These are phyloP conservation scores for Otolemur crassicaudatus DNA, from an alignment of 2,797 vertebrate genomes.

Conservation along the genomic window DNA sequence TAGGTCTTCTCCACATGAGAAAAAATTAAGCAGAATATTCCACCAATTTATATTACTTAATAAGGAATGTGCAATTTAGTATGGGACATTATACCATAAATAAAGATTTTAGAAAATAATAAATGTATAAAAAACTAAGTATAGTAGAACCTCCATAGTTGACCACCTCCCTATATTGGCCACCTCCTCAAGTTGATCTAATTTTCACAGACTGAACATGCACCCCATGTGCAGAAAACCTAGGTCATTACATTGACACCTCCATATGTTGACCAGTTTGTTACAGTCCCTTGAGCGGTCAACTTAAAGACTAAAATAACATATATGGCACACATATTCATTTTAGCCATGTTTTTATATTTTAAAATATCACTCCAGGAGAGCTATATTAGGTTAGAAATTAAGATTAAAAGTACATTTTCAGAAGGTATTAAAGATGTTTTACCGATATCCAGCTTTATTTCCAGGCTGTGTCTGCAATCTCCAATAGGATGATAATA, in stretches of 20 bases:
- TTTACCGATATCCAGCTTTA: conserved; percentile 64
- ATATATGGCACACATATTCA: neutral
- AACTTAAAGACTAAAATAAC: neutral
- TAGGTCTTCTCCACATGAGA: neutral
- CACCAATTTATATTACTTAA: neutral
- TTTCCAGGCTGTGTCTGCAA: conserved; percentile 66
- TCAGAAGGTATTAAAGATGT: conserved; percentile 55
- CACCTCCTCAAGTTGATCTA: too few species aligned
- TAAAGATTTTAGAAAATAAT: conserved; percentile 8
- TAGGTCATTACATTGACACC: too few species aligned
- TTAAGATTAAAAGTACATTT: conserved; percentile 65
- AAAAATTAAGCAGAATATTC: neutral
- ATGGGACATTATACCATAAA: neutral
- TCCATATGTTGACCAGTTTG: too few species aligned
- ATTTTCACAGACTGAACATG: too few species aligned
- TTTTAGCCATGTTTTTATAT: neutral
- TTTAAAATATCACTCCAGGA: neutral
- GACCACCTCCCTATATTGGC: too few species aligned
- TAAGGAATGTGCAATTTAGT: neutral
- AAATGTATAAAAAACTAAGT: neutral
- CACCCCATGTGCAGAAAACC: too few species aligned
- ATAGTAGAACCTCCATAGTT: too few species aligned
- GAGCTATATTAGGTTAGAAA: neutral
- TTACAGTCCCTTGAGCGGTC: too few species aligned
- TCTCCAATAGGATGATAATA: conserved; percentile 72